Evolutionary conservation across 1,140 invertebrate genomes (phyloP), one percentile per base, ranked within the genome.

Genomic region (Cyclargus thomasi): DNA sequence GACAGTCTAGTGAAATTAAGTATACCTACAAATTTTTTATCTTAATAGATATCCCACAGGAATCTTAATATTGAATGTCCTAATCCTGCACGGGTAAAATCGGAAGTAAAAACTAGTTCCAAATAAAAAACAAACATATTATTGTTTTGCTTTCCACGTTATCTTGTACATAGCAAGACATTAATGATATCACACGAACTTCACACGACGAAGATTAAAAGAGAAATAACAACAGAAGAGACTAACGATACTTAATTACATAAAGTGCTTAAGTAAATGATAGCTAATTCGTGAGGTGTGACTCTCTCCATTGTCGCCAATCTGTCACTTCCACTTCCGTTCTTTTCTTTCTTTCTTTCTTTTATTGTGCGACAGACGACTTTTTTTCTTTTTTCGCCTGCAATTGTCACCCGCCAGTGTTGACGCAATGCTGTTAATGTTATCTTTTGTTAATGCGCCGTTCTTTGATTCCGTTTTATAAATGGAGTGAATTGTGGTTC

Each of bases 261-360:
- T 90, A 83, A 85, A 90, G 85, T 84, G 78, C 83, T 88, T 85
- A 88, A 90, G 86, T 88, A 88, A 90, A 90, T 85, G 87, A 87
- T 88, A 83, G 85, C 85, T 88, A 88, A 88, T 90, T 83, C 81
- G 64, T 80, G 84, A 87, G 85, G 87, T 90, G 87, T 90, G 85
- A 90, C 85, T 85, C 88, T 84, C 79, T 81, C 82, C 86, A 86
- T 82, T 83, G 83, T 81, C 80, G 81, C 75, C 80, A 86, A 87
- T 88, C 88, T 90, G 88, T 88, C 88, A 90, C 80, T 82, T 84
- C 80, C 88, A 88, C 77, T 88, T 90, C 88, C 87, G 78, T 76
- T 66, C 81, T 77, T 81, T 87, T 81, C 75, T 71, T 72, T 73
- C 67, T 71, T 72, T 73, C 67, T 81, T 81, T 86, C 80, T 80